Percentiles rank a stretch among this genome's conserved stretches.
Evolutionary conservation across 2,797 vertebrate species (phyloP).

Genomic region (Falco peregrinus): DNA sequence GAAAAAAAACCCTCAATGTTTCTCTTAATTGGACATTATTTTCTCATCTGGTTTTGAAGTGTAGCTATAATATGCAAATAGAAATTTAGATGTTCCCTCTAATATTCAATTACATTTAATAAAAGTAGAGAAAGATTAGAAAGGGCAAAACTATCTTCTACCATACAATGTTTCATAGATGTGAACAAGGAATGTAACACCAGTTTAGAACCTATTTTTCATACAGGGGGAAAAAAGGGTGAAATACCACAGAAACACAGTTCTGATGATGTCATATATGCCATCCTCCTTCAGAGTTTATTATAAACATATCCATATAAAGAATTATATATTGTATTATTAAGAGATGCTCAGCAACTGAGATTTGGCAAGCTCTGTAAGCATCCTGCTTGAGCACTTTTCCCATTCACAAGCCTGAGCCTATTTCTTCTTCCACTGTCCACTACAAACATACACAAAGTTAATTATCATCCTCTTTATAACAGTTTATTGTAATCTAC

Average conservation of each 20-base stretch:
- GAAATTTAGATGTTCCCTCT: background rate
- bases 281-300: background rate
- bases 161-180: background rate
- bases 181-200: background rate
- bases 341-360: background rate
- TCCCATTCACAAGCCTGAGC: background rate
- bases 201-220: background rate
- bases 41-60: background rate
- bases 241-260: background rate
- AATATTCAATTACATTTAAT: background rate
- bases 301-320: background rate
- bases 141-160: background rate
- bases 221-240: background rate
- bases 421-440: background rate
- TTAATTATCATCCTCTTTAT: background rate
- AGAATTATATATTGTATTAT: background rate
- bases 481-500: background rate
- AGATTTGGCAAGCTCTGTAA: background rate
- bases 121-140: background rate
- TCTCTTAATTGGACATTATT: background rate
- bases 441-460: background rate
- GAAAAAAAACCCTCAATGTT: accelerated
- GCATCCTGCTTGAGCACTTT: background rate
- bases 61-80: background rate
- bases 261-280: background rate